Evolutionary conservation across 2,888 invertebrate genomes (phyloP), one percentile per base, ranked within the genome.

Genomic region (Caenorhabditis virilis): DNA sequence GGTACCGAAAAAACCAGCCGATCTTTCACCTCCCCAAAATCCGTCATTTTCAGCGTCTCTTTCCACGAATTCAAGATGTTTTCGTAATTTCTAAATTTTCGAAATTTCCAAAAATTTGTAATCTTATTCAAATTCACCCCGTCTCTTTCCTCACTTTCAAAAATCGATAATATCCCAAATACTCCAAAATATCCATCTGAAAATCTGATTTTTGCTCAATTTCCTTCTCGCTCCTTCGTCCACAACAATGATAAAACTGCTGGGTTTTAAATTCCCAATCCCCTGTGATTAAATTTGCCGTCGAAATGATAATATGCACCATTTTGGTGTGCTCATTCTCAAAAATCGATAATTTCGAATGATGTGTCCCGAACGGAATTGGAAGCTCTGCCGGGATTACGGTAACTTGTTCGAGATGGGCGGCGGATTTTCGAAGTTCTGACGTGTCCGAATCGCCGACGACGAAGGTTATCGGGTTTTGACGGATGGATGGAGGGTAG

Each of bases 181-280:
- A 75, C 4, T 62, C 49, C 1, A 67, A 16, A 0, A 75, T 54
- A 47, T 72, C 72, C 1, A 25, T 30, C 59, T 60, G 45, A 22
- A 56, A 39, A 39, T 39, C 5, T 11, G 38, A 30, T 30, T 9
- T 9, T 30, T 30, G 6, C 30, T 30, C 38, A 38, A 5, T 39
- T 20, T n/a, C n/a, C 9, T 25, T n/a, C 26, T 16, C 7, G 5
- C 11, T 42, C 16, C 20, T 22, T 4, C 18, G 2, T n/a, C 61
- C 72, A 22, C 47, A 46, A 2, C 62, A 63, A 50, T 78, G 72
- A 36, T 77, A 80, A 51, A 79, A 74, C 16, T 61, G 56, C 49
- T 79, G 80, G 1, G 79, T 77, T 38, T 78, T 78, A 20, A 54
- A 60, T 13, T 57, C 61, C 77, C 78, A 80, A 47, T 80, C 80